Evolutionary conservation across 1,140 invertebrate species (phyloP).

Genomic region (Lepidostoma basale): DNA sequence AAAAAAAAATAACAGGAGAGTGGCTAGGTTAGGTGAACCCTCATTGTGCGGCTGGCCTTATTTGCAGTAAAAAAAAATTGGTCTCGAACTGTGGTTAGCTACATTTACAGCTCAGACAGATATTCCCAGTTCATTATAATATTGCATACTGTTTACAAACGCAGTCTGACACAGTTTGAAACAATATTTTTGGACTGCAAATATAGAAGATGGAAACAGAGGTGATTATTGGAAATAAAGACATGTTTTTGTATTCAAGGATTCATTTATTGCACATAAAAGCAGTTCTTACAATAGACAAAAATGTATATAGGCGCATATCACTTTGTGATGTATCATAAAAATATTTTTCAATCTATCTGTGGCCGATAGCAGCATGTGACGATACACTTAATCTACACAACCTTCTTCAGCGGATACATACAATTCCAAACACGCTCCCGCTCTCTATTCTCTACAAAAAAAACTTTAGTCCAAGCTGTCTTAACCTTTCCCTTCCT

Average conservation of each 20-base stretch:
- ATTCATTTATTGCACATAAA: conserved; percentile 47
- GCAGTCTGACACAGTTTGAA: too few species aligned
- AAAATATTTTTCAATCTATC: conserved; percentile 44
- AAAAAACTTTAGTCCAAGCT: background rate
- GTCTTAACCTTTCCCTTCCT: background rate
- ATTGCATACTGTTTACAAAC: too few species aligned
- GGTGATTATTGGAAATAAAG: too few species aligned
- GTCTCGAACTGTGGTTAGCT: too few species aligned
- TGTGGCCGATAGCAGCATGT: conserved; percentile 41
- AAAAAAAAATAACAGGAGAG: too few species aligned
- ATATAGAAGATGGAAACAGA: too few species aligned
- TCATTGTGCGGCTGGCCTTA: too few species aligned
- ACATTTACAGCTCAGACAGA: too few species aligned
- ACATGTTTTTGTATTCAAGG: conserved; percentile 34
- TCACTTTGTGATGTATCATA: conserved; percentile 47
- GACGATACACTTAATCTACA: conserved; percentile 19
- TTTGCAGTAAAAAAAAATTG: too few species aligned
- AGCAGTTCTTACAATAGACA: conserved; percentile 47
- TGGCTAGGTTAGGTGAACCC: too few species aligned
- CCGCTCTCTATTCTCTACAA: background rate
- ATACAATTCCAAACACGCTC: conserved; percentile 13
- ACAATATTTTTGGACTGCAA: too few species aligned
- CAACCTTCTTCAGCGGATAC: conserved; percentile 1
- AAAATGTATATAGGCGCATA: conserved; percentile 46
- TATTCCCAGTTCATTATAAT: too few species aligned